Evolutionary conservation across 2,888 invertebrate species (phyloP).

Genomic region (Thecophora atra): DNA sequence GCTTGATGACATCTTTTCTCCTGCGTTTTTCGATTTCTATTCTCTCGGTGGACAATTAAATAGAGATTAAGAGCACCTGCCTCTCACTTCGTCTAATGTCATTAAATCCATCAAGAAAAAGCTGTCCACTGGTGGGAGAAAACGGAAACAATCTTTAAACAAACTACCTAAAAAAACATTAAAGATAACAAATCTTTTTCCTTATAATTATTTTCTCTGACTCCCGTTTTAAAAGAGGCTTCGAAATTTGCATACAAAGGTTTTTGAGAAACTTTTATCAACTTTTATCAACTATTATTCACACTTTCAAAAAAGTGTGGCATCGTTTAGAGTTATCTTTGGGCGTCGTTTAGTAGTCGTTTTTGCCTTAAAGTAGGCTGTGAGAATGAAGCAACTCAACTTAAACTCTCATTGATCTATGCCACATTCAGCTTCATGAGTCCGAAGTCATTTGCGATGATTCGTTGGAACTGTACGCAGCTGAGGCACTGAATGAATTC

Average conservation of each 20-base stretch:
- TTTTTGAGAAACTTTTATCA: neutral
- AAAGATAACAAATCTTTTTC: neutral
- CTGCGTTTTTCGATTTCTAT: too few relatives aligned
- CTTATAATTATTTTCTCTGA: neutral
- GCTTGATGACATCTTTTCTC: neutral
- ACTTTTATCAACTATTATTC: neutral
- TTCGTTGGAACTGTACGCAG: too few relatives aligned
- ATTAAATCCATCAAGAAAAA: too few relatives aligned
- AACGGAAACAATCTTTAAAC: neutral
- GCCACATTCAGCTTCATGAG: too few relatives aligned
- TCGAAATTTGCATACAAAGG: slow-evolving; percentile 29
- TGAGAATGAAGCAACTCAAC: too few relatives aligned
- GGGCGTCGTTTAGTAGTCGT: neutral
- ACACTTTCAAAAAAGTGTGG: neutral
- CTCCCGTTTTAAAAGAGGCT: neutral
- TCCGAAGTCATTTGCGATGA: too few relatives aligned
- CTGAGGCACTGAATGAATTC: too few relatives aligned
- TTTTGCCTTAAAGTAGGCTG: too few relatives aligned
- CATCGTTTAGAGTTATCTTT: neutral
- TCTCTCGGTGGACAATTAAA: too few relatives aligned
- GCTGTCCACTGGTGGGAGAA: neutral
- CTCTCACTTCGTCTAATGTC: too few relatives aligned
- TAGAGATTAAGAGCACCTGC: too few relatives aligned
- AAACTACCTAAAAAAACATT: neutral
- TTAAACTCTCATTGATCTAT: too few relatives aligned